phyloP scores from a whole-genome alignment of 2,888 invertebrate genomes.

The Schrankia costaestrigalis region DNA sequence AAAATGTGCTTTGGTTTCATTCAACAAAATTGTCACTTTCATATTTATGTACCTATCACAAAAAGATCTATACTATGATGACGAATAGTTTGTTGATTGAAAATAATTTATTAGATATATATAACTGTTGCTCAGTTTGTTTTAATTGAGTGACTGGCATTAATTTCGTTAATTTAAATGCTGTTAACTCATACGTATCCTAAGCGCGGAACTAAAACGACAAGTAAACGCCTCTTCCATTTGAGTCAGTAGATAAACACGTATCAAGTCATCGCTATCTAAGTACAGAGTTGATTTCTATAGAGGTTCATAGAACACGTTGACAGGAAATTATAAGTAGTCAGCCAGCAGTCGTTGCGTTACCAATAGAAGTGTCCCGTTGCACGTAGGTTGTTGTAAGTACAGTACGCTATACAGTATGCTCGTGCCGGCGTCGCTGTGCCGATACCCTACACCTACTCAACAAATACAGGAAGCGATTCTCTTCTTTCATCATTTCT shows the following conservation, averaged over 20 bases:
- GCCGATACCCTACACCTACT: slow-evolving; percentile 39
- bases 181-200: slow-evolving; percentile 29
- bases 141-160: slow-evolving; percentile 51
- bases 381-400: slow-evolving; percentile 39
- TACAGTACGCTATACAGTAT: slow-evolving; percentile 26
- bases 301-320: slow-evolving; percentile 30
- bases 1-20: slow-evolving; percentile 48
- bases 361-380: slow-evolving; percentile 56
- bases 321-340: slow-evolving; percentile 55
- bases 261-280: slow-evolving; percentile 9
- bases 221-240: slow-evolving; percentile 4
- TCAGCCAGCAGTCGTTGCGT: slow-evolving; percentile 41
- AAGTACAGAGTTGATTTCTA: slow-evolving; percentile 12
- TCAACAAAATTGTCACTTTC: slow-evolving; percentile 50
- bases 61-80: slow-evolving; percentile 38
- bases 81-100: slow-evolving; percentile 48
- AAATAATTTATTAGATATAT: slow-evolving; percentile 50
- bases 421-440: slow-evolving; percentile 16
- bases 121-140: slow-evolving; percentile 36
- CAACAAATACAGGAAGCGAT: slow-evolving; percentile 47
- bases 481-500: slow-evolving; percentile 43
- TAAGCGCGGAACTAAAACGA: slow-evolving; percentile 7
- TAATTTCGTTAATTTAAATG: slow-evolving; percentile 34
- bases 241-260: slow-evolving; percentile 1
- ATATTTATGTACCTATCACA: slow-evolving; percentile 34